Base-by-base conservation (phyloP, 2,888 invertebrate species). In the Eretmocerus hayati region DNA sequence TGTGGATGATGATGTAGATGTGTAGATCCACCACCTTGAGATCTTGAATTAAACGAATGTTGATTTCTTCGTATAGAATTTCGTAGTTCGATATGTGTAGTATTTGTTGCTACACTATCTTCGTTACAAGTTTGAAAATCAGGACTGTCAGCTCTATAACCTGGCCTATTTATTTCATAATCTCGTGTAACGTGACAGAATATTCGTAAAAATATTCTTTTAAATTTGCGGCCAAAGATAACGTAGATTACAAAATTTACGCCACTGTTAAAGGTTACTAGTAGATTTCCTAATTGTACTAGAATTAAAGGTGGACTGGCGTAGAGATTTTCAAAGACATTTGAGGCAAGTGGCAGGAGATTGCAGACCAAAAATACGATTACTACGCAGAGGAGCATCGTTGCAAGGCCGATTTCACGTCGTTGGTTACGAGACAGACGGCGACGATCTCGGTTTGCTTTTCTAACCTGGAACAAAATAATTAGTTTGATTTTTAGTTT, bases 211-310 rank as follows among this genome's bases (percentile, higher is more conserved):
- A 92, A 90, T 56, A 92, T 81, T 53, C 88, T 78, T 68, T 91
- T 89, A 75, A 96, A 96, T 71, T 96, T 95, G 70, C 95, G 91
- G 2, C 96, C 96, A 71, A 96, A 95, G 58, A 94, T 94, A 57
- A 95, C 94, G 75, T 97, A 97, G 62, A 97, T 93, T 57, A 97
- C 84, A 72, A 97, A 96, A 75, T 97, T 97, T 54, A 95, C 90
- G 66, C 94, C 93, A 65, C 94, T 94, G 76, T 97, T 97, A 69
- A 96, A 84, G 55, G 93, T 95, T 48, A 97, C 94, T 55, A 96
- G 79, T 47, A 96, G 81, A 74, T 97, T 96, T 66, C 89, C 90
- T 31, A 81, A 79, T 64, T 87, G 85, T 44, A 90, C 84, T 61
- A 90, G 75, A 62, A 83, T 80, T 60, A 84, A 81, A 57, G 81